Percentiles rank a stretch among this genome's conserved stretches.
Evolutionary conservation across 1,140 invertebrate genomes (phyloP).

Genomic region (Colletes latitarsis): DNA sequence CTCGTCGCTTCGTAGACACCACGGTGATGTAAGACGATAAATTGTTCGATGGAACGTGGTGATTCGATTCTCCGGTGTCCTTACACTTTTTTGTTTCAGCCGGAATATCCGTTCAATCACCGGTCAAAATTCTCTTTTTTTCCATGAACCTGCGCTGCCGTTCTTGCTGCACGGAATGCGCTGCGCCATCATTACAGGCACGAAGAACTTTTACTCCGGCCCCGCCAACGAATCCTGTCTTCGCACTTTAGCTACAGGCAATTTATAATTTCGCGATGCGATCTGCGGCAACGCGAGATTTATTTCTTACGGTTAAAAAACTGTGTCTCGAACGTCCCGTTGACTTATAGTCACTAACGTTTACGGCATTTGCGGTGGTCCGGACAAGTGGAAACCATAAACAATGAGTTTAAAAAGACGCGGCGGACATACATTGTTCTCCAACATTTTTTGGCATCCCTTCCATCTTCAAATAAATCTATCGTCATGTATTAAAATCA

Average conservation of each 20-base stretch:
- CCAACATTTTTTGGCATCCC: no score
- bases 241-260: background rate
- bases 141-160: background rate
- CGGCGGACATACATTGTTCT: no score
- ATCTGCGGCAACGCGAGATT: background rate
- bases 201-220: constrained; percentile 16
- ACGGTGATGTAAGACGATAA: background rate
- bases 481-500: no score
- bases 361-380: background rate
- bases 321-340: background rate
- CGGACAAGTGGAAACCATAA: background rate
- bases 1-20: background rate
- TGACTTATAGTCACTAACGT: background rate
- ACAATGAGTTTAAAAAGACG: no score
- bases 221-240: constrained; percentile 14
- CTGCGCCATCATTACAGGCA: constrained; percentile 48
- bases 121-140: constrained; percentile 37
- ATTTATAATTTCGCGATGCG: constrained; percentile 17
- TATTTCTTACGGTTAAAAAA: background rate
- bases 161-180: constrained; percentile 43
- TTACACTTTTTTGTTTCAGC: background rate
- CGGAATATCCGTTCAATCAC: constrained; percentile 34
- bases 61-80: background rate
- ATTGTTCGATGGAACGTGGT: background rate
- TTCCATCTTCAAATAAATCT: no score